phyloP scores from a whole-genome alignment of 2,113 vertebrate genomes.

The Laticauda colubrina region DNA sequence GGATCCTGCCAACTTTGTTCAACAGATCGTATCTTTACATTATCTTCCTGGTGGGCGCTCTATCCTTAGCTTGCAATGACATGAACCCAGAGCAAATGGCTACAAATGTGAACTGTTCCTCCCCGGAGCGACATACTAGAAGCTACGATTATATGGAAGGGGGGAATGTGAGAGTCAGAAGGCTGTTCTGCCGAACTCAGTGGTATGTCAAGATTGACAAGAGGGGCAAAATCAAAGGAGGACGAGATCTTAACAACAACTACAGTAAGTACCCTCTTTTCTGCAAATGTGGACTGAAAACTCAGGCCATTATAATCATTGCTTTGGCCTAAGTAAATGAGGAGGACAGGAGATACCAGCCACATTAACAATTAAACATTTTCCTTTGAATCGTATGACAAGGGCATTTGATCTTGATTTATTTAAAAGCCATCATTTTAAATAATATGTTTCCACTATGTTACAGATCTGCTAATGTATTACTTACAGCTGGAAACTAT shows the following conservation, averaged over 20 bases:
- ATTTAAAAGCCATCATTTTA: constrained; percentile 61
- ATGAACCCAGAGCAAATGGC: constrained; percentile 94
- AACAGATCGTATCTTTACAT: constrained; percentile 91
- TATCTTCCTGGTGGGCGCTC: constrained; percentile 87
- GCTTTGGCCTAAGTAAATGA: background rate
- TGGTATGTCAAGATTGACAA: constrained; percentile 98
- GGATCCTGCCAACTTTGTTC: constrained; percentile 95
- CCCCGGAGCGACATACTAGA: constrained; percentile 91
- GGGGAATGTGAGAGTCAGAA: constrained; percentile 93
- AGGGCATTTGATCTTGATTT: constrained; percentile 63
- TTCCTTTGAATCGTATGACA: constrained; percentile 43
- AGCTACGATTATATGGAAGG: constrained; percentile 99
- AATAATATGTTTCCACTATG: constrained; percentile 44
- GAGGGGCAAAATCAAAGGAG: constrained; percentile 90
- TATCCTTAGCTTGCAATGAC: constrained; percentile 90
- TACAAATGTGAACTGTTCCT: constrained; percentile 93
- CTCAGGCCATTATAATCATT: background rate
- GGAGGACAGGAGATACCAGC: constrained; percentile 9
- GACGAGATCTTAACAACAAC: constrained; percentile 91
- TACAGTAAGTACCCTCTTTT: constrained; percentile 86
- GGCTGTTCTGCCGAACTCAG: constrained; percentile 95
- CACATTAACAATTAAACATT: constrained; percentile 27
- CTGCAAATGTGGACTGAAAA: background rate
- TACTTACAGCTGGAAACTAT: constrained; percentile 62
- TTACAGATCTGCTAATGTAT: constrained; percentile 62